Base-by-base conservation (phyloP, 2,888 invertebrate species). In the Incurvaria masculella region DNA sequence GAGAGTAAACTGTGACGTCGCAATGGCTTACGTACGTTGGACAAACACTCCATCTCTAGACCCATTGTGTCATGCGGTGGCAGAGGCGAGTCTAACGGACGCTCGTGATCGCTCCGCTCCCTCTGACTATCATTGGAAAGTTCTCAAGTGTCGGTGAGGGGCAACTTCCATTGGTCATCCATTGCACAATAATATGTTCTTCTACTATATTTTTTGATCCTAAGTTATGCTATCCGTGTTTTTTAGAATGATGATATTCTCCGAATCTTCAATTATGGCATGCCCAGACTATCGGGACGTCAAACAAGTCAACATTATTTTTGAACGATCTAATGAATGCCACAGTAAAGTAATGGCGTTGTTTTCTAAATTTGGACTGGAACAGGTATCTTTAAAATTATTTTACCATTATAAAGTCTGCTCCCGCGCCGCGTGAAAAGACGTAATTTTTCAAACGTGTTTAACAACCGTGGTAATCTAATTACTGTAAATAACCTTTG, bases 111-210 rank as follows among this genome's bases (percentile, higher is more conserved):
- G 73, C 54, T 78, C 76, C 11, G 61, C 78, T 2, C 75, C 78
- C n/a, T 68, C 75, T 6, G 62, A 75, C 57, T 70, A 63, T 51
- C 76, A 78, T 53, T 78, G 78, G 78, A 76, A 75, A 68, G 67
- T 74, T 55, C 59, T 78, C 6, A 76, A 75, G 59, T 76, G 76
- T 68, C 68, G 75, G 76, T 70, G 21, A 19, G 44, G 10, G 8
- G 8, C 10, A n/a, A 40, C 16, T n/a, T 16, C 6, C 16, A 6
- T n/a, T n/a, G 6, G 6, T 14, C 16, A 16, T n/a, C 6, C 8
- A 40, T n/a, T 6, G 17, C 16, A n/a, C 40, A 40, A 16, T 40
- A 6, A 6, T 14, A 14, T n/a, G 14, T 40, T 6, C 16, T 40
- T n/a, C 8, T 40, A 14, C 6, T 16, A 10, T 14, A n/a, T 6